Percentiles rank a stretch among this genome's conserved stretches.
Conservation (phyloP, 2,888 invertebrate species). For the Pristionchus arcanus region DNA sequence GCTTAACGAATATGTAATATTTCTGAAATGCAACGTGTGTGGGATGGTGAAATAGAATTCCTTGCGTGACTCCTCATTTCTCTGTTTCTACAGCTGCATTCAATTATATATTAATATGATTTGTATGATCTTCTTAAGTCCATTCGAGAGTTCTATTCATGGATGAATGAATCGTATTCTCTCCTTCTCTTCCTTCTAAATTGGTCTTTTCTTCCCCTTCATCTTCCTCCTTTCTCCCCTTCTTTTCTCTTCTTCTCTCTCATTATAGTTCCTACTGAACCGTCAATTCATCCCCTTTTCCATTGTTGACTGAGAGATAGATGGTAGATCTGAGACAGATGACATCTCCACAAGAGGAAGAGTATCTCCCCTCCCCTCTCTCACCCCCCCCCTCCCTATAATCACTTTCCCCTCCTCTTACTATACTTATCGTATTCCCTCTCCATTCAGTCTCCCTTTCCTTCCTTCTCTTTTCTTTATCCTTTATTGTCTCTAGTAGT, state of each 20-base stretch:
- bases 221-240: constrained; percentile 25
- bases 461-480: constrained; percentile 18
- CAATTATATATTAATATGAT: not conserved
- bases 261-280: constrained; percentile 18
- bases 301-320: not conserved
- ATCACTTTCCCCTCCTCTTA: constrained; percentile 30
- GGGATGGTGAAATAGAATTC: no score
- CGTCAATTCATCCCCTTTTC: constrained; percentile 27
- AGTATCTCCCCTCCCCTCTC: not conserved
- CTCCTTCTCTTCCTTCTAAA: constrained; percentile 29
- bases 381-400: not conserved
- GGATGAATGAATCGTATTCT: constrained; percentile 41
- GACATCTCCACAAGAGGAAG: constrained; percentile 27
- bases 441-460: constrained; percentile 37
- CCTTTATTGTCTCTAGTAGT: constrained; percentile 21
- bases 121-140: not conserved
- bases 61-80: not conserved
- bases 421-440: constrained; percentile 34
- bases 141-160: constrained; percentile 21
- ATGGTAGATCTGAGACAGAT: constrained; percentile 39
- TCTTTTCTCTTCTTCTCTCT: constrained; percentile 7
- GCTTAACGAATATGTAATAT: not conserved
- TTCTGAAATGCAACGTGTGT: no score
- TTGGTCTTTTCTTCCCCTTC: constrained; percentile 13
- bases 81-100: constrained; percentile 14